Evolutionary conservation across 1,140 invertebrate species (phyloP).

Genomic region (Fopius arisanus): DNA sequence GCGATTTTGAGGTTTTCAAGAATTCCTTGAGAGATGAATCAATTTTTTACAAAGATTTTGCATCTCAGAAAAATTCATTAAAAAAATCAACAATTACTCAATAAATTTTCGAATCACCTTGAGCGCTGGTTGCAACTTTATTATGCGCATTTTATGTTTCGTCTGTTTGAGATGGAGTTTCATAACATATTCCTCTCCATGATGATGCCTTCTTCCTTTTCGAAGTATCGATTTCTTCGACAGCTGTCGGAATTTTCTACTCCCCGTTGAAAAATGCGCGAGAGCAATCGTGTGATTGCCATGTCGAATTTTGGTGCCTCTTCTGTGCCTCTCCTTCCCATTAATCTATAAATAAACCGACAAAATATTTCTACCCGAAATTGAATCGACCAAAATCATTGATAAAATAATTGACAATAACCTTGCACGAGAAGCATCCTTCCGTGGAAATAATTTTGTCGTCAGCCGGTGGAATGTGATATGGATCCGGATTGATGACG

Average conservation of each 20-base stretch:
- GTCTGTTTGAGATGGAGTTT: constrained; percentile 70
- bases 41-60: too few relatives aligned
- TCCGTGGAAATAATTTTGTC: constrained; percentile 85
- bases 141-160: constrained; percentile 69
- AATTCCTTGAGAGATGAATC: too few relatives aligned
- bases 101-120: constrained; percentile 59
- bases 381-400: background rate
- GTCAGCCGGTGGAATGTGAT: constrained; percentile 64
- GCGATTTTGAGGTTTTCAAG: too few relatives aligned
- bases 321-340: constrained; percentile 48
- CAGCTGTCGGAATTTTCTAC: constrained; percentile 24
- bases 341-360: constrained; percentile 41
- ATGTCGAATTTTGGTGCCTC: constrained; percentile 37
- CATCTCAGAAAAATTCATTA: too few relatives aligned
- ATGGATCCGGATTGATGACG: constrained; percentile 68
- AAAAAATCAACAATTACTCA: background rate
- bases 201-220: constrained; percentile 55
- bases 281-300: constrained; percentile 31
- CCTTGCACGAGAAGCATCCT: constrained; percentile 90
- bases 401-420: constrained; percentile 50
- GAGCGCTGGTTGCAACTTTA: constrained; percentile 72
- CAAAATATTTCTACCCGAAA: background rate
- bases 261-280: constrained; percentile 23
- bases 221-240: constrained; percentile 49
- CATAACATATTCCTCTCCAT: constrained; percentile 64